Conservation (phyloP, 1,140 invertebrate species). For the Drosophila obscura region DNA sequence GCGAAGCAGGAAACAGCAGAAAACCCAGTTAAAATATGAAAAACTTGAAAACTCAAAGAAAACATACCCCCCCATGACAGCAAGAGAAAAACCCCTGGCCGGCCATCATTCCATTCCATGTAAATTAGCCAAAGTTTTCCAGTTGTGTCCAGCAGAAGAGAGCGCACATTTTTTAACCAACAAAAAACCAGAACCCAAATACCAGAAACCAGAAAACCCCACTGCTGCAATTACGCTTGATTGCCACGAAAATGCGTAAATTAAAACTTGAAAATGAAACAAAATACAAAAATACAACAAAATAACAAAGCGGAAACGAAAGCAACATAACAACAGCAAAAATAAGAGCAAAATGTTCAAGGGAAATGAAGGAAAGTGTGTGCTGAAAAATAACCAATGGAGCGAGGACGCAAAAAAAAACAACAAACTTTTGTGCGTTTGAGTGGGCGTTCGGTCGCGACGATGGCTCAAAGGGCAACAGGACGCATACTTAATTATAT, state of each 20-base stretch:
- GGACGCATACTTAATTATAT: slow-evolving; percentile 78
- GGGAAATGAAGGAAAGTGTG: not conserved
- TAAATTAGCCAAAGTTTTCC: slow-evolving; percentile 21
- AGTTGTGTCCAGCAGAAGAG: too few relatives aligned
- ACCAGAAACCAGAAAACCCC: not conserved
- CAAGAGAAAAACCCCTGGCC: not conserved
- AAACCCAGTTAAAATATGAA: not conserved
- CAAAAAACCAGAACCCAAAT: too few relatives aligned
- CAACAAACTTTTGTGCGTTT: slow-evolving; percentile 43
- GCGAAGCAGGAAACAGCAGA: too few relatives aligned
- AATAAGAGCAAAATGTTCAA: slow-evolving; percentile 6
- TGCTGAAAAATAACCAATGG: too few relatives aligned
- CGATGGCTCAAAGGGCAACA: slow-evolving; percentile 54
- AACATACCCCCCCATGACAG: not conserved
- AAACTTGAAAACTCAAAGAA: not conserved
- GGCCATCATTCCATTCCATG: not conserved
- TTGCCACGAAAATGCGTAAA: slow-evolving; percentile 68
- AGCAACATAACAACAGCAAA: slow-evolving; percentile 7
- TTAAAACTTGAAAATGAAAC: slow-evolving; percentile 56
- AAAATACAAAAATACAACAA: slow-evolving; percentile 25
- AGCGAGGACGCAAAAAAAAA: slow-evolving; percentile 24
- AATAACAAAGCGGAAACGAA: slow-evolving; percentile 5
- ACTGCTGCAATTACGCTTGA: slow-evolving; percentile 66
- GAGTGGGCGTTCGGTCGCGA: slow-evolving; percentile 1
- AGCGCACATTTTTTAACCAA: too few relatives aligned